Conservation (phyloP, 2,888 invertebrate genomes). For the Rhingia rostrata region DNA sequence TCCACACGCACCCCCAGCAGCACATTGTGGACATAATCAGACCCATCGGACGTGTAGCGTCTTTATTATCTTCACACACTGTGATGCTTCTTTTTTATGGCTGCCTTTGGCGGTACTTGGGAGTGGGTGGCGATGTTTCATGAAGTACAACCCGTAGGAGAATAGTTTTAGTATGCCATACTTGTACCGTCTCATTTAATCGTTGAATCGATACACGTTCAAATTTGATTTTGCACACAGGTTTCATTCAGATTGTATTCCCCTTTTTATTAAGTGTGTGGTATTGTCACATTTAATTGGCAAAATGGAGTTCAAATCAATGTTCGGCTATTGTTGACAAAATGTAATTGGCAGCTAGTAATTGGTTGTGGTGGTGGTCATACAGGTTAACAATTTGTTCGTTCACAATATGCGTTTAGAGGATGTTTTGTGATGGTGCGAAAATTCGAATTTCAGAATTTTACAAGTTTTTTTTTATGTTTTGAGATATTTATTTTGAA, state of each 20-base stretch:
- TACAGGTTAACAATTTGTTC: not conserved
- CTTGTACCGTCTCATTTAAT: conserved; percentile 79
- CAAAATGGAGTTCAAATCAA: conserved; percentile 62
- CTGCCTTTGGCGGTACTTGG: conserved; percentile 61
- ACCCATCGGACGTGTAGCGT: conserved; percentile 78
- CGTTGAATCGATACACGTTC: conserved; percentile 77
- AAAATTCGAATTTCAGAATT: no score
- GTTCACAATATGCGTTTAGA: no score
- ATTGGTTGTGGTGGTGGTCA: conserved; percentile 10
- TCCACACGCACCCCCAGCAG: conserved; percentile 53
- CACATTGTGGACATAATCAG: conserved; percentile 76
- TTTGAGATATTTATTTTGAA: no score
- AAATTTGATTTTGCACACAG: conserved; percentile 76
- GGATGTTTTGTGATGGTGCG: not conserved
- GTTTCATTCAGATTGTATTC: conserved; percentile 69
- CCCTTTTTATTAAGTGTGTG: conserved; percentile 72
- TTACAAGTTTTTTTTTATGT: no score
- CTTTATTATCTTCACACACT: conserved; percentile 79
- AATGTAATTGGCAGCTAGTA: conserved; percentile 44
- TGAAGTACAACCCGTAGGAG: conserved; percentile 43
- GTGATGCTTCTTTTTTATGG: conserved; percentile 72
- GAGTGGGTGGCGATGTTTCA: conserved; percentile 54
- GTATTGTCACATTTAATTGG: conserved; percentile 76
- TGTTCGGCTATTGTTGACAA: conserved; percentile 48
- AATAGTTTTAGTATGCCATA: conserved; percentile 73